These are phyloP conservation scores for Temnothorax curvispinosus DNA, from an alignment of 1,140 invertebrate species.

Conservation along the genomic window DNA sequence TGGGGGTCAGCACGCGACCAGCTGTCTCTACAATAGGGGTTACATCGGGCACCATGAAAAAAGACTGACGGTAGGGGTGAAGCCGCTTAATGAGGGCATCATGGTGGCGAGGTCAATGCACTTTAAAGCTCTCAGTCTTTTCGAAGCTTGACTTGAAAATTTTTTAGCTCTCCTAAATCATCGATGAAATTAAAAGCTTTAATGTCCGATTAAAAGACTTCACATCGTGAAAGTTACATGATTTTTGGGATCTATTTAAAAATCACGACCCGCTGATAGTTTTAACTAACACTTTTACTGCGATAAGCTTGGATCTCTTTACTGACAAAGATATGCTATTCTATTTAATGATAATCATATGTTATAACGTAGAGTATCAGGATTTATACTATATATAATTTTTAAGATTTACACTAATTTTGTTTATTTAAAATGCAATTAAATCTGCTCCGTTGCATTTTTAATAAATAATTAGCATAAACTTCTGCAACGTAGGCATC, in stretches of 20 bases:
- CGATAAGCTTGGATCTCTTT: neutral
- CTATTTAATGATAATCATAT: neutral
- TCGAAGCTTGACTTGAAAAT: slow-evolving; percentile 54
- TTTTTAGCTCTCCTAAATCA: slow-evolving; percentile 16
- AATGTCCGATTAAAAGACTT: neutral
- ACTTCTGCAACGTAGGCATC: neutral
- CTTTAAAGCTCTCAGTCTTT: slow-evolving; percentile 43
- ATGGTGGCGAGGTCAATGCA: slow-evolving; percentile 59
- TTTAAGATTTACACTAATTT: neutral
- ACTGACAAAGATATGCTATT: neutral
- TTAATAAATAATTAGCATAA: no score
- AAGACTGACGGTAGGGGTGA: slow-evolving; percentile 65
- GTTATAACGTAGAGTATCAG: neutral
- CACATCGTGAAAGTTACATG: neutral
- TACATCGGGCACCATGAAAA: slow-evolving; percentile 63
- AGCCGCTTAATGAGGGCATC: slow-evolving; percentile 63
- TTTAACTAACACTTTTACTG: neutral
- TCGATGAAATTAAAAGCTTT: neutral
- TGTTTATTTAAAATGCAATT: neutral
- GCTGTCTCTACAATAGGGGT: slow-evolving; percentile 73
- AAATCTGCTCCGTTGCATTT: neutral
- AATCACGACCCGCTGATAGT: neutral
- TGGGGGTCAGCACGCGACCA: slow-evolving; percentile 81
- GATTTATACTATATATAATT: neutral
- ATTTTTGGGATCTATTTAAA: neutral